A percentile compares a stretch with the other conserved stretches of the same genome.
Evolutionary conservation across 2,113 vertebrate species (phyloP).

Genomic region (Acrocephalus kingi): DNA sequence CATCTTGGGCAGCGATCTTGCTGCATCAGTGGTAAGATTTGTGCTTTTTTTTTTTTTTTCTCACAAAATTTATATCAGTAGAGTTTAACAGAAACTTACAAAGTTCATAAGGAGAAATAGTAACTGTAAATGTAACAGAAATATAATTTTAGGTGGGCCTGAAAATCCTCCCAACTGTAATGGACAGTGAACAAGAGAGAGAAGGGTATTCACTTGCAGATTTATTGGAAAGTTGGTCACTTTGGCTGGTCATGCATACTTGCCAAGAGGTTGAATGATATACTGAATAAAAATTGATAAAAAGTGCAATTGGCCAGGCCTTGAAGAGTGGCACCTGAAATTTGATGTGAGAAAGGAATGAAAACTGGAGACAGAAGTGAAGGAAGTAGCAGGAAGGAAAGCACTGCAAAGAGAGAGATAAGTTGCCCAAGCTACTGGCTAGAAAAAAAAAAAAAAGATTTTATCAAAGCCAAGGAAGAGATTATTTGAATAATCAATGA

Average conservation of each 20-base stretch:
- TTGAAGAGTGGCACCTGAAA: neutral
- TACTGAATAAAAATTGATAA: neutral
- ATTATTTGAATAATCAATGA: slow-evolving; percentile 2
- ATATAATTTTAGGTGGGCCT: neutral
- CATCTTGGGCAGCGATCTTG: neutral
- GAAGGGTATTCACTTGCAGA: neutral
- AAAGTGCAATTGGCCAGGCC: neutral
- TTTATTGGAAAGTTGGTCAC: neutral
- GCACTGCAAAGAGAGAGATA: neutral
- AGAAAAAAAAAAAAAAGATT: neutral
- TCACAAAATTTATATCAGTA: neutral
- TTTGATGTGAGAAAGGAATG: neutral
- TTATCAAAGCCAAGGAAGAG: neutral
- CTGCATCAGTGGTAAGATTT: neutral
- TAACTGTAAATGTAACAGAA: neutral
- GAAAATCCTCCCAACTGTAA: neutral
- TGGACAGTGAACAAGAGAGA: neutral
- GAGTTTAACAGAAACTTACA: neutral
- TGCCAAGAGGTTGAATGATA: neutral
- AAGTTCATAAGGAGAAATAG: neutral
- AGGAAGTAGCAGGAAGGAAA: neutral
- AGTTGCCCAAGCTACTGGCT: neutral
- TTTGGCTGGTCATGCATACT: neutral
- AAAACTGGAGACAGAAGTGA: neutral
- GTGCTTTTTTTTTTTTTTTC: neutral